phyloP scores from a whole-genome alignment of 64 coral and sea anemone species.

The Montipora cactus region DNA sequence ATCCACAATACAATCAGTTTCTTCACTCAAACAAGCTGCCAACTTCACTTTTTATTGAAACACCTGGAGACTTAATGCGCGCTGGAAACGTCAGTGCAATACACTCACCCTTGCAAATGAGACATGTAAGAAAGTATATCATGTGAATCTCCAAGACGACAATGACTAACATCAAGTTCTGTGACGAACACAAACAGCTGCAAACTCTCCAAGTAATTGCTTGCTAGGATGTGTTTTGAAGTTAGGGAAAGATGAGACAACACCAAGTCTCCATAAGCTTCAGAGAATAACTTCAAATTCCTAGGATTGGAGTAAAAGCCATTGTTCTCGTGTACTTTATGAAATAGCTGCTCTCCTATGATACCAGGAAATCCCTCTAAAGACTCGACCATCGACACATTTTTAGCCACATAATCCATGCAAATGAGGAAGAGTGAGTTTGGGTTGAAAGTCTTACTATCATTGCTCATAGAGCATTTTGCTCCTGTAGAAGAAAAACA shows the following conservation, averaged over 20 bases:
- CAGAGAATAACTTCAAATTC: conserved; percentile 78
- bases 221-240: conserved; percentile 60
- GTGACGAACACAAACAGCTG: conserved; percentile 63
- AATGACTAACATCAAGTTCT: conserved; percentile 86
- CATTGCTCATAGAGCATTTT: conserved; percentile 40
- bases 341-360: conserved; percentile 81
- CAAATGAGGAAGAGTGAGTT: conserved; percentile 72
- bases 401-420: conserved; percentile 87
- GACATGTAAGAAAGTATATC: conserved; percentile 62
- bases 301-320: conserved; percentile 21
- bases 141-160: conserved; percentile 79
- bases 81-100: too few species aligned
- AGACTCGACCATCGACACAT: conserved; percentile 84
- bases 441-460: conserved; percentile 18
- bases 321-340: conserved; percentile 60
- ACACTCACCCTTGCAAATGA: conserved; percentile 39
- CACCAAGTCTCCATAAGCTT: conserved; percentile 81
- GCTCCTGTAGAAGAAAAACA: conserved; percentile 63
- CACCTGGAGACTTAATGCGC: too few species aligned
- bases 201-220: conserved; percentile 63
- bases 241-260: conserved; percentile 54
- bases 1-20: too few species aligned
- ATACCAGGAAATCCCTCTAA: conserved; percentile 85
- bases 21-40: too few species aligned
- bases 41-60: too few species aligned